Conservation (phyloP, 2,113 vertebrate species). For the Hippocampus abdominalis region DNA sequence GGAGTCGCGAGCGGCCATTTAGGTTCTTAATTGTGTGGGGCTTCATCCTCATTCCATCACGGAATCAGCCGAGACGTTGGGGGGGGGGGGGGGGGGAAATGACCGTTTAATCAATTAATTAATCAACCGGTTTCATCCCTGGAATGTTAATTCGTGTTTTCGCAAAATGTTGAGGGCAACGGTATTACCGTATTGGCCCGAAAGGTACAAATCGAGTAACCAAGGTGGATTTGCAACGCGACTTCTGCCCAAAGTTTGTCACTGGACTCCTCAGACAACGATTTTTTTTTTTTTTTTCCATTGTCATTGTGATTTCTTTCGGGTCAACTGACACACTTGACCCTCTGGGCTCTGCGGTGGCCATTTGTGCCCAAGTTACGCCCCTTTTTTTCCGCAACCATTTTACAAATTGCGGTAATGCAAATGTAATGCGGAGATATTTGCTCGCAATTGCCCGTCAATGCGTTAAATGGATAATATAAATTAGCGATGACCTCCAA, state of each 20-base stretch:
- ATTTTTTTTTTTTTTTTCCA: background rate
- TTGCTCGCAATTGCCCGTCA: no score
- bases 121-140: background rate
- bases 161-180: background rate
- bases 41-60: conserved; percentile 19
- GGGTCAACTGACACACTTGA: background rate
- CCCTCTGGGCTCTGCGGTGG: no score
- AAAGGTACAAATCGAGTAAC: no score
- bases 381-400: no score
- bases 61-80: conserved; percentile 9
- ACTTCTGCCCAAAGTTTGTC: no score
- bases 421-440: background rate
- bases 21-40: conserved; percentile 25
- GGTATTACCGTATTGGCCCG: no score
- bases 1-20: conserved; percentile 24
- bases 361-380: no score
- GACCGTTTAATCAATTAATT: background rate
- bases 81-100: background rate
- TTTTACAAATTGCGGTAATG: background rate
- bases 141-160: background rate
- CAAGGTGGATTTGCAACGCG: no score
- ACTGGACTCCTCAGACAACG: no score
- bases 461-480: no score
- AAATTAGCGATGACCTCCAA: no score
- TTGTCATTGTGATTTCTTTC: background rate